phyloP scores from a whole-genome alignment of 2,797 vertebrate species.

The Acomys russatus region DNA sequence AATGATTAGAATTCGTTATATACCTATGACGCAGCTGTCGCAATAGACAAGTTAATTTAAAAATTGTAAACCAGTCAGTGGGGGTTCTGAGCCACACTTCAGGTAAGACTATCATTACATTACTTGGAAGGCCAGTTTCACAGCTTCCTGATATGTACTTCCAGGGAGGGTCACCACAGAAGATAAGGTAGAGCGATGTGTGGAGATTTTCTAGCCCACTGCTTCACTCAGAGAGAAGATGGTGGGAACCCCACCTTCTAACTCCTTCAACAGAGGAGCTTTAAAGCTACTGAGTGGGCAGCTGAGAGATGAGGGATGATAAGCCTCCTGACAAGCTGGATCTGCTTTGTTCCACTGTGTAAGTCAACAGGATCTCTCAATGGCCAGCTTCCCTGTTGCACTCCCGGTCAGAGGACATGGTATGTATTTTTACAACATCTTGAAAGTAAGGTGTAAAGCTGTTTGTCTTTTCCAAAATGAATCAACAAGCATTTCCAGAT shows the following conservation, averaged over 20 bases:
- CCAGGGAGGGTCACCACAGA: not conserved
- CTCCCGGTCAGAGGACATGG: not conserved
- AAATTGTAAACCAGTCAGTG: not conserved
- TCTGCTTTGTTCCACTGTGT: not conserved
- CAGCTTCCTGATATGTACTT: not conserved
- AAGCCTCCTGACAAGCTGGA: not conserved
- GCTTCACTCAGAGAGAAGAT: rapidly evolving
- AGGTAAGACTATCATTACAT: not conserved
- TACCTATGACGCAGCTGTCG: not conserved
- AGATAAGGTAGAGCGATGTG: rapidly evolving
- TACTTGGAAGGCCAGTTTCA: not conserved
- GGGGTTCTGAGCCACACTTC: not conserved
- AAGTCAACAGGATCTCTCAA: not conserved
- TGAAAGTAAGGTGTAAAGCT: not conserved
- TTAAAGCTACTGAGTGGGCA: not conserved
- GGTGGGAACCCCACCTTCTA: not conserved
- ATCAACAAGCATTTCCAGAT: not conserved
- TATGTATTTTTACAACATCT: not conserved
- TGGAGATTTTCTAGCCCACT: rapidly evolving
- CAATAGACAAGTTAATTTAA: not conserved
- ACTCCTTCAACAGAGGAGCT: not conserved
- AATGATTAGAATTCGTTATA: not conserved
- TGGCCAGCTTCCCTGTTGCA: not conserved
- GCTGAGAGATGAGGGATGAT: not conserved
- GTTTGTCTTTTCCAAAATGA: not conserved